phyloP scores from a whole-genome alignment of 2,797 vertebrate genomes.

The Jordanella pulchra region DNA sequence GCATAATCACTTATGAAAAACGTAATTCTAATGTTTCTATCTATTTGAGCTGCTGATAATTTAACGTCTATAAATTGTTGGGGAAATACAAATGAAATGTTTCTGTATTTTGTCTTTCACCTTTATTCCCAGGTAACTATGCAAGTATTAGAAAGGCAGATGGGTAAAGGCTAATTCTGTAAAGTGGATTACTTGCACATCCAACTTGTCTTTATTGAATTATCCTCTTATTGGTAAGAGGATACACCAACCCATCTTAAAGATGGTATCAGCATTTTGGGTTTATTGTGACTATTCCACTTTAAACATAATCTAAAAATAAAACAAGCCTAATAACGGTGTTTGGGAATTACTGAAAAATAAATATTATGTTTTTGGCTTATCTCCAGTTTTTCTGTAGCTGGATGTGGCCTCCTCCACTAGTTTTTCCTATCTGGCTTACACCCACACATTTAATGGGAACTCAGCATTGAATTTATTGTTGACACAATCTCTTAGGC shows the following conservation, averaged over 20 bases:
- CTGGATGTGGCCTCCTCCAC: conserved; percentile 21
- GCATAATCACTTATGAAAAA: conserved; percentile 17
- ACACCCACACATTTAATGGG: conserved; percentile 26
- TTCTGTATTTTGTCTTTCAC: neutral
- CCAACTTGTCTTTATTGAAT: neutral
- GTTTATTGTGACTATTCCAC: neutral
- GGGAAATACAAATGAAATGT: neutral
- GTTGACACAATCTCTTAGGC: conserved; percentile 30
- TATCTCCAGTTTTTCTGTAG: conserved; percentile 10
- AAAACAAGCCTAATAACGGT: conserved; percentile 9
- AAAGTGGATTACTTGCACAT: neutral
- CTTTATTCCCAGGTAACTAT: neutral
- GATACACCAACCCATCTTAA: neutral
- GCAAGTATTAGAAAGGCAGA: neutral
- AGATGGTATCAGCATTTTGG: neutral
- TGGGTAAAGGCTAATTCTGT: neutral
- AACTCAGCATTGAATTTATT: conserved; percentile 46
- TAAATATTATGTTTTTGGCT: conserved; percentile 35
- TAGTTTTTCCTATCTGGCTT: conserved; percentile 29
- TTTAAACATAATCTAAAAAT: conserved; percentile 24
- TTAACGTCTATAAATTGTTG: conserved; percentile 10
- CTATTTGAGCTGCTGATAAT: neutral
- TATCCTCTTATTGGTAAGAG: neutral
- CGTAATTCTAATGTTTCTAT: conserved; percentile 27
- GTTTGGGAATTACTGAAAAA: conserved; percentile 12